Base-by-base conservation (phyloP, 1,140 invertebrate genomes). In the Leptinotarsa lineolata region DNA sequence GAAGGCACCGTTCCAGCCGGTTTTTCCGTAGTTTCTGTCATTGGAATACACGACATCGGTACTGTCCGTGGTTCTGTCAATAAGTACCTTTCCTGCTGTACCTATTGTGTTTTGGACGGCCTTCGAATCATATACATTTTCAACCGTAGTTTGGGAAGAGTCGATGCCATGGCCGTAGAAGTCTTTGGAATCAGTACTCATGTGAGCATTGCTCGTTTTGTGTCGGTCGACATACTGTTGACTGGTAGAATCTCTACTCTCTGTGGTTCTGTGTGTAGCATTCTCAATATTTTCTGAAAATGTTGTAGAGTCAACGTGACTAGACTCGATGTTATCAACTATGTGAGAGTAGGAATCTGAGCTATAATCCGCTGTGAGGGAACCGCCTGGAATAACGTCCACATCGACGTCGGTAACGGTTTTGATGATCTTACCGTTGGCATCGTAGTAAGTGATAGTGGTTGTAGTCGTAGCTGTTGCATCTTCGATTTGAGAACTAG, bases 1-100 rank as follows among this genome's bases (percentile, higher is more conserved):
- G 69, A 83, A 83, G 69, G 81, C 68, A 12, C 82, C 82, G 75
- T 83, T 83, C 82, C 82, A 83, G 18, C 80, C 81, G 58, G 80
- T 81, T 76, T 82, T 81, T 54, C 81, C 82, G 72, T 83, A 83
- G 63, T 77, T 81, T 65, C 82, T 70, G 46, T 83, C 80, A 72
- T 82, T 81, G 16, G 82, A 83, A 77, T 81, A 83, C 15, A 83
- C 74, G 16, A 81, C 45, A 74, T 83, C 82, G 15, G 72, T 82
- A 21, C 76, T 74, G 67, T 80, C 80, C 6, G 74, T 61, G 21
- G 63, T 81, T 45, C 76, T 64, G 75, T 82, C 80, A 63, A 77
- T 76, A n/a, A 82, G 54, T 48, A 83, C 70, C 68, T 74, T 81
- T 63, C 80, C 81, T 71, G 46, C 75, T 46, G 78, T 80, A 44